These are phyloP conservation scores for Pteropus rufus DNA, from an alignment of 2,797 vertebrate genomes.

Conservation along the genomic window DNA sequence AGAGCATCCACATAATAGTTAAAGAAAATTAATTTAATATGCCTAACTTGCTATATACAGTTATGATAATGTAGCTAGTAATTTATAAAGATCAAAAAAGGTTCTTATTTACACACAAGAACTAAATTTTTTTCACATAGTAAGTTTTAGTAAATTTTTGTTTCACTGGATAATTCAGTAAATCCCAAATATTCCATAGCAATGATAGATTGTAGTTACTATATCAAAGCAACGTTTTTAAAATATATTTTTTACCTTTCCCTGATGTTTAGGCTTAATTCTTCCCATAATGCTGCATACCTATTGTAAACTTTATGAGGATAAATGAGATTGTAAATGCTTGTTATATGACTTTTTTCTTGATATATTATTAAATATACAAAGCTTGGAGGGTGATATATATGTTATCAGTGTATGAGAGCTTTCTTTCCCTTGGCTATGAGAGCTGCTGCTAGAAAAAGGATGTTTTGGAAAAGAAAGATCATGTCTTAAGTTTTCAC, in stretches of 20 bases:
- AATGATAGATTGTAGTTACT: background rate
- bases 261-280: background rate
- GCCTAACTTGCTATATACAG: background rate
- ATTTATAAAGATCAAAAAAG: background rate
- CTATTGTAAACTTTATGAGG: background rate
- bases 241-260: background rate
- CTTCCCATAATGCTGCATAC: background rate
- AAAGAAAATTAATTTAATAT: background rate
- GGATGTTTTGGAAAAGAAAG: background rate
- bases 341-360: background rate
- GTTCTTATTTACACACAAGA: background rate
- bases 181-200: background rate
- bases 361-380: background rate
- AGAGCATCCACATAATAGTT: background rate
- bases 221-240: background rate
- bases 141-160: background rate
- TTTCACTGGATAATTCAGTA: background rate
- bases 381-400: background rate
- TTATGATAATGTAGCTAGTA: background rate
- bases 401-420: background rate
- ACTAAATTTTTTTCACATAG: background rate
- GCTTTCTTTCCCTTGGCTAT: background rate
- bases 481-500: background rate
- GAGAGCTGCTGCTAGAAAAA: background rate
- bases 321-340: background rate